Evolutionary conservation across 2,797 vertebrate species (phyloP).

Genomic region (Silurus aristotelis): DNA sequence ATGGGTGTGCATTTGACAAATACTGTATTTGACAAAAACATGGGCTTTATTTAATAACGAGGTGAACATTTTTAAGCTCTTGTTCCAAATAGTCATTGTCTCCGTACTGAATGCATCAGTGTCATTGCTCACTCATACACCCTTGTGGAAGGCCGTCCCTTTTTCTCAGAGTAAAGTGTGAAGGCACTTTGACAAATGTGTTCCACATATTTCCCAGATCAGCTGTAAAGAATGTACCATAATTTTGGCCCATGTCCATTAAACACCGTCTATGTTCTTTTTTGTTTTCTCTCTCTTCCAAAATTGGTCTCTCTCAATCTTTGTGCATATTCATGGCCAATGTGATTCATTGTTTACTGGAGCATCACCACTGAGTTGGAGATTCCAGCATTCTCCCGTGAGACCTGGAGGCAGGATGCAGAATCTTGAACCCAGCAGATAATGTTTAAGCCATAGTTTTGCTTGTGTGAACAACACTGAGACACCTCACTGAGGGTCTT

Average conservation of each 20-base stretch:
- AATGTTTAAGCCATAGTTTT: slow-evolving; percentile 72
- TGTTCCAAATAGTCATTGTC: background rate
- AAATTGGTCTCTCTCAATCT: background rate
- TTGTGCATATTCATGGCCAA: slow-evolving; percentile 61
- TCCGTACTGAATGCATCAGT: slow-evolving; percentile 8
- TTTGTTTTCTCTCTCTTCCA: slow-evolving; percentile 34
- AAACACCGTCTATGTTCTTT: slow-evolving; percentile 38
- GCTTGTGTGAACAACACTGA: slow-evolving; percentile 61
- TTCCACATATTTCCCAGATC: slow-evolving; percentile 58
- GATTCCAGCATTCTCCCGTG: slow-evolving; percentile 80
- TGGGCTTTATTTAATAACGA: background rate
- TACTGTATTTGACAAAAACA: too few species aligned
- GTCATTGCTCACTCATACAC: slow-evolving; percentile 27
- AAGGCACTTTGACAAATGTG: slow-evolving; percentile 50
- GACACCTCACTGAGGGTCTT: slow-evolving; percentile 49
- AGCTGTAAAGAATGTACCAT: slow-evolving; percentile 48
- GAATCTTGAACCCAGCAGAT: slow-evolving; percentile 80
- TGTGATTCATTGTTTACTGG: slow-evolving; percentile 78
- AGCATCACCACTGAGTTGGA: slow-evolving; percentile 74
- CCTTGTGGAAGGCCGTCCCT: slow-evolving; percentile 37
- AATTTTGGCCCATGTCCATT: slow-evolving; percentile 40
- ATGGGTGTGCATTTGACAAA: slow-evolving; percentile 7
- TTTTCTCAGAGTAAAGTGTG: slow-evolving; percentile 38
- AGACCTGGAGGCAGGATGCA: slow-evolving; percentile 81
- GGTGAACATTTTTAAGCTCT: background rate